Conservation (phyloP, 1,140 invertebrate genomes). For the Batillaria attramentaria region DNA sequence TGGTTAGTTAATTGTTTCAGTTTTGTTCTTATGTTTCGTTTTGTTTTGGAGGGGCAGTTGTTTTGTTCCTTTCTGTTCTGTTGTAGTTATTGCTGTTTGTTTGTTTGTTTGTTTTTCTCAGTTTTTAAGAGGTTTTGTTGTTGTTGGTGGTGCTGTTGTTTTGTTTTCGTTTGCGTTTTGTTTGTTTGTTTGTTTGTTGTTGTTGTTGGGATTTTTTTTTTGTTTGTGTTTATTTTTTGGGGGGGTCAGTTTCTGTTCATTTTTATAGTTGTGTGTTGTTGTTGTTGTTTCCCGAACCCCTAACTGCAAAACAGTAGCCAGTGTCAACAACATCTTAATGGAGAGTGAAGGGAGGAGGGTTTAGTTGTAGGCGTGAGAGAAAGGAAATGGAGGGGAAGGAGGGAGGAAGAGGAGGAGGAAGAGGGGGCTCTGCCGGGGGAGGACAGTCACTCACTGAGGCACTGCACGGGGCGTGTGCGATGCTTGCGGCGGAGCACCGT, state of each 20-base stretch:
- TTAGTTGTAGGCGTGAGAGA: background rate
- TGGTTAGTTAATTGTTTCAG: background rate
- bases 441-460: background rate
- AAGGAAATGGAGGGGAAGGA: too few relatives aligned
- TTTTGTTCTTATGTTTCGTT: background rate
- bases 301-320: background rate
- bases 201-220: background rate
- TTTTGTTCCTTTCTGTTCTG: too few relatives aligned
- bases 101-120: background rate
- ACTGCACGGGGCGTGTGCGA: background rate
- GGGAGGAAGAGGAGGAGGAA: background rate
- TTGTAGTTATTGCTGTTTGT: too few relatives aligned
- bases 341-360: background rate
- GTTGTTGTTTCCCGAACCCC: background rate
- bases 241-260: background rate
- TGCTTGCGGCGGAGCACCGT: background rate
- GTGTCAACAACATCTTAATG: too few relatives aligned
- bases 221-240: background rate
- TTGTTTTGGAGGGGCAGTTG: too few relatives aligned
- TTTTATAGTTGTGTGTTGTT: background rate
- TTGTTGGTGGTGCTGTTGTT: background rate
- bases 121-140: background rate
- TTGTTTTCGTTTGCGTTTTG: background rate
- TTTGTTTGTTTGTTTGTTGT: background rate
- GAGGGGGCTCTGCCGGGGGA: background rate